Base-by-base conservation (phyloP, 2,888 invertebrate genomes). In the Corbicula japonica region DNA sequence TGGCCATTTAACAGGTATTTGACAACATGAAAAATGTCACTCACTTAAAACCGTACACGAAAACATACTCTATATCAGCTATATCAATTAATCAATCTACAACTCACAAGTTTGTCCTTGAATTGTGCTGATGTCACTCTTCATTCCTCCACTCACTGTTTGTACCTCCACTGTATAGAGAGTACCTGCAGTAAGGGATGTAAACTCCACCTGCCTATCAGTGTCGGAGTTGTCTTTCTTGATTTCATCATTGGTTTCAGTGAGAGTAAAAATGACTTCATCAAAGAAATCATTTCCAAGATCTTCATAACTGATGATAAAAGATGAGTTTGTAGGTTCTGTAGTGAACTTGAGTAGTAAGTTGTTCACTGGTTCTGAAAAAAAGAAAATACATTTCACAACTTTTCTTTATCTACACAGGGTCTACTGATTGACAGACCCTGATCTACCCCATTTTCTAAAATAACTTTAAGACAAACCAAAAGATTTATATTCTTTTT, bases 81-180 rank as follows among this genome's bases (percentile, higher is more conserved):
- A n/a, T n/a, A n/a, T n/a, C n/a, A n/a, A n/a, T n/a, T n/a, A n/a
- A n/a, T n/a, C n/a, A n/a, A n/a, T n/a, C n/a, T n/a, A 23, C 8
- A 6, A 66, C 85, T 76, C 61, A 90, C 90, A 76, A 69, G 90
- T 90, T 12, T 83, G 80, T 46, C 86, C 74, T 6, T 70, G 61
- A 18, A 87, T 54, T 1, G 60, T 54, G 18, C 62, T 75, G 2
- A 80, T 76, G 0, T 74, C 70, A 75, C 90, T 90, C 30, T 38
- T 76, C 69, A 84, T 82, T 1, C 60, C 78, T 18, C 80, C 80
- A 75, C 87, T 86, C 26, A 87, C 78, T 23, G 88, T 86, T 23
- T 84, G 72, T 10, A 86, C 86, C 46, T 83, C 61, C 46, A 89
- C 84, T 4, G 58, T 71, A 72, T 89, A 89, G 41, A 81, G 71